Conservation (phyloP, 2,797 vertebrate genomes). For the Poecile montanus region DNA sequence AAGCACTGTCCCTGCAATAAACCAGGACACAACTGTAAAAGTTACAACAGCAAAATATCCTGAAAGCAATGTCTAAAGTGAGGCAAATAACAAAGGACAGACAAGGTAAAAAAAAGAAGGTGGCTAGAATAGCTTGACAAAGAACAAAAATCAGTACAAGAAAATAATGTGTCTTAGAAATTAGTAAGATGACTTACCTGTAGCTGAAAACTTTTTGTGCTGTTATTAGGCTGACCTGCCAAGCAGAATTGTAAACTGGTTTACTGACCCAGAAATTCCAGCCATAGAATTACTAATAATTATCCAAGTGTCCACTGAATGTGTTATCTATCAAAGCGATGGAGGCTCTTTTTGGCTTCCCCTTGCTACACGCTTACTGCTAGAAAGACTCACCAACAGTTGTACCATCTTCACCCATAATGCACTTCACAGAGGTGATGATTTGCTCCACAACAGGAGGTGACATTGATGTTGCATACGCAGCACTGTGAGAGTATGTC, state of each 20-base stretch:
- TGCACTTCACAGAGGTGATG: slow-evolving; percentile 90
- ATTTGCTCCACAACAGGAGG: slow-evolving; percentile 92
- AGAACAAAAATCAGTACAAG: not conserved
- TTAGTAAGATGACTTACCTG: slow-evolving; percentile 1
- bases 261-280: not conserved
- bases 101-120: not conserved
- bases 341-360: not conserved
- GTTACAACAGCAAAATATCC: not conserved
- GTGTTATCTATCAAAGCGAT: not conserved
- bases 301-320: not conserved
- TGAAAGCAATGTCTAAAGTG: not conserved
- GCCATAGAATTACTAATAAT: not conserved
- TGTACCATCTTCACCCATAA: slow-evolving; percentile 94
- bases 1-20: not conserved
- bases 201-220: not conserved
- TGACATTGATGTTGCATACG: slow-evolving; percentile 91
- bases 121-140: not conserved
- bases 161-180: not conserved
- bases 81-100: not conserved
- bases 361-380: not conserved
- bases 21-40: not conserved
- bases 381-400: slow-evolving; percentile 82
- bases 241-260: not conserved
- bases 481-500: slow-evolving; percentile 89
- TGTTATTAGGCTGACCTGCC: not conserved